phyloP scores from a whole-genome alignment of 1,140 invertebrate genomes.

The Cotesia vestalis region DNA sequence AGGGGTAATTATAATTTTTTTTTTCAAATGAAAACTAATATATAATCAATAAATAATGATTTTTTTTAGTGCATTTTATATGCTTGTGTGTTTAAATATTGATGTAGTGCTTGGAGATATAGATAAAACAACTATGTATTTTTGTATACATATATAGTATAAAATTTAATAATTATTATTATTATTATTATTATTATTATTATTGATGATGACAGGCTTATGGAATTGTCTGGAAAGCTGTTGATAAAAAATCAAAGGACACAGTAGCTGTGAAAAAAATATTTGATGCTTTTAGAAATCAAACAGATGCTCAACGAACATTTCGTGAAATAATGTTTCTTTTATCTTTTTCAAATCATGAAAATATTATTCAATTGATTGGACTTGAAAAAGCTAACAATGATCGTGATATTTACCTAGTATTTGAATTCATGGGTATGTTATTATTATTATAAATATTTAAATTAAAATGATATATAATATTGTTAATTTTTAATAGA shows the following conservation, averaged over 20 bases:
- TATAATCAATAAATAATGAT: background rate
- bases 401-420: conserved; percentile 95
- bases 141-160: conserved; percentile 18
- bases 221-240: conserved; percentile 98
- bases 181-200: conserved; percentile 5
- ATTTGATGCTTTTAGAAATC: conserved; percentile 95
- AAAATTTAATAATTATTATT: too few relatives aligned
- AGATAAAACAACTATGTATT: conserved; percentile 50
- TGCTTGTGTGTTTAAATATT: conserved; percentile 23
- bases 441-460: background rate
- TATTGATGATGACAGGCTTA: conserved; percentile 75
- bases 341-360: conserved; percentile 91
- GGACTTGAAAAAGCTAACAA: conserved; percentile 94
- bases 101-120: conserved; percentile 47
- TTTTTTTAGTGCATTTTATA: background rate
- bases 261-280: conserved; percentile 98
- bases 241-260: conserved; percentile 85
- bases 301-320: conserved; percentile 90
- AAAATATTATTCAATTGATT: conserved; percentile 92
- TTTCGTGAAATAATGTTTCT: conserved; percentile 96
- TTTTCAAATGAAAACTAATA: conserved; percentile 28
- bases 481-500: conserved; percentile 67
- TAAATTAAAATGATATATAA: conserved; percentile 38
- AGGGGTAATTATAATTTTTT: conserved; percentile 71
- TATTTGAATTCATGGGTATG: conserved; percentile 96